Percentiles rank a stretch among this genome's conserved stretches.
Evolutionary conservation across 92 coral and sea anemone genomes (phyloP).

Genomic region (Pocillopora meandrina): DNA sequence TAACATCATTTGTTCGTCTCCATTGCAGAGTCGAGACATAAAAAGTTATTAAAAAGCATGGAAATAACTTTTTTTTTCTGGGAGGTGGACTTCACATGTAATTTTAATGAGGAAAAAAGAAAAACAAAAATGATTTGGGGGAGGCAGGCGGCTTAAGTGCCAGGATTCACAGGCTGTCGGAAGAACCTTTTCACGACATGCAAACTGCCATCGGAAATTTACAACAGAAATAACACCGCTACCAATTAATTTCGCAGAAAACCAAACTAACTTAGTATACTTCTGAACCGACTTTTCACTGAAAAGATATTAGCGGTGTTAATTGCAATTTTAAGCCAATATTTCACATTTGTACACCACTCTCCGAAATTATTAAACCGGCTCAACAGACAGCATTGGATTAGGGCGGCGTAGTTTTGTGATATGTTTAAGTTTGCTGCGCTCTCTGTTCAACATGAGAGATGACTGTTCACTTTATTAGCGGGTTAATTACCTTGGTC

Average conservation of each 20-base stretch:
- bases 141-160: slow-evolving; percentile 15
- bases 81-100: background rate
- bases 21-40: background rate
- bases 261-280: slow-evolving; percentile 51
- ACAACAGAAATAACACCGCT: slow-evolving; percentile 58
- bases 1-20: background rate
- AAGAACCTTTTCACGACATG: slow-evolving; percentile 40
- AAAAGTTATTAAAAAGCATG: background rate
- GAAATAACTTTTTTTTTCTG: slow-evolving; percentile 3
- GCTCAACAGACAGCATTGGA: slow-evolving; percentile 34
- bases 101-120: background rate
- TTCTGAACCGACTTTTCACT: slow-evolving; percentile 38
- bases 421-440: slow-evolving; percentile 8
- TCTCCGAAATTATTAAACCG: slow-evolving; percentile 28
- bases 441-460: slow-evolving; percentile 11
- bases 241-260: slow-evolving; percentile 60
- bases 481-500: slow-evolving; percentile 28
- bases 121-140: slow-evolving; percentile 3
- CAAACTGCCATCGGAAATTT: slow-evolving; percentile 54
- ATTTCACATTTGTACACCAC: slow-evolving; percentile 40
- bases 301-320: slow-evolving; percentile 36
- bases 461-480: slow-evolving; percentile 49
- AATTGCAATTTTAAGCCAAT: slow-evolving; percentile 51
- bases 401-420: slow-evolving; percentile 18
- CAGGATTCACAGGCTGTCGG: slow-evolving; percentile 47